Conservation (phyloP, 2,797 vertebrate species). For the Rhinoraja longicauda region DNA sequence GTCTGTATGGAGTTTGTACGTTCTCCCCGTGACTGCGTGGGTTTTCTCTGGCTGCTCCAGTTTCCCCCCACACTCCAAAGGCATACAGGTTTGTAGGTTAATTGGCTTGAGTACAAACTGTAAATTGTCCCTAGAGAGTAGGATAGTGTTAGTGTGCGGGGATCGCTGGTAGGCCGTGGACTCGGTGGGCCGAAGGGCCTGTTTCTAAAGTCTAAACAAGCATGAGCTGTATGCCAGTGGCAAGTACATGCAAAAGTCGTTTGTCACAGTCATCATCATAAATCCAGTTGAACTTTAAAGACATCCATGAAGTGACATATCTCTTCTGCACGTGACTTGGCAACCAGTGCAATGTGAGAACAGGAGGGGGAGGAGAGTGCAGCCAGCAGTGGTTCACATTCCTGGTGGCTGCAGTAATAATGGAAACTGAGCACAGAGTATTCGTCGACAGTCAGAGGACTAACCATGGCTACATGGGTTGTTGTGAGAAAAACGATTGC, state of each 20-base stretch:
- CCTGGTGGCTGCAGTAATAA: not conserved
- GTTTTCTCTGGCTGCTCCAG: no score
- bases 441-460: not conserved
- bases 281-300: not conserved
- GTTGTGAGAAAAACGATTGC: not conserved
- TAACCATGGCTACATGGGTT: not conserved
- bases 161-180: no score
- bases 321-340: not conserved
- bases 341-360: not conserved
- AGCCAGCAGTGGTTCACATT: not conserved
- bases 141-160: no score
- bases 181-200: no score
- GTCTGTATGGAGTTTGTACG: no score
- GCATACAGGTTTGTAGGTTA: no score
- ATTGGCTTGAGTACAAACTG: no score
- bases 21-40: no score
- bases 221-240: no score
- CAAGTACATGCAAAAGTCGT: not conserved
- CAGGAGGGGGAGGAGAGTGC: not conserved
- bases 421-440: not conserved
- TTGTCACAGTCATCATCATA: no score
- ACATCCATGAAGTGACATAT: not conserved
- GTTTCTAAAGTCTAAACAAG: not conserved
- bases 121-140: no score
- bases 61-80: no score